These are phyloP conservation scores for Mormyrus proboscirostris DNA, from an alignment of 2,797 vertebrate species.

Conservation along the genomic window DNA sequence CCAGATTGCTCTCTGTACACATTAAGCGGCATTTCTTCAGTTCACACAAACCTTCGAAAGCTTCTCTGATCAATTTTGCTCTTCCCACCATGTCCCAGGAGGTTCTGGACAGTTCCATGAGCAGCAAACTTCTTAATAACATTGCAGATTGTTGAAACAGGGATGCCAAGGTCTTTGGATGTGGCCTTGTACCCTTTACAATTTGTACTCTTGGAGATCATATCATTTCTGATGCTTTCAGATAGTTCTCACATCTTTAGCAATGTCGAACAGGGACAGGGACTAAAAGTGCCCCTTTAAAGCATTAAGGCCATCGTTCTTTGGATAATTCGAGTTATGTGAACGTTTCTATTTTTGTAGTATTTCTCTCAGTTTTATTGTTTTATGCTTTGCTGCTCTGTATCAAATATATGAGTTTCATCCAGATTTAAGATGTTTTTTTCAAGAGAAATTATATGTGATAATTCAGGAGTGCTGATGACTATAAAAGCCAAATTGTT, in stretches of 20 bases:
- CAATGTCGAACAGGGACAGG: background rate
- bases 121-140: background rate
- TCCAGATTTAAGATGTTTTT: background rate
- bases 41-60: background rate
- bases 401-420: background rate
- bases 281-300: background rate
- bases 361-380: background rate
- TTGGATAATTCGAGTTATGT: background rate
- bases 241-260: background rate
- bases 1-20: background rate
- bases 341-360: background rate
- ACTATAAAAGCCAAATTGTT: background rate
- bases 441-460: background rate
- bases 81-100: background rate
- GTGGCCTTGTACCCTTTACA: background rate
- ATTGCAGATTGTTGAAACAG: background rate
- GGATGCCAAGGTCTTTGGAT: background rate
- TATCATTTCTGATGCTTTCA: background rate
- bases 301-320: background rate
- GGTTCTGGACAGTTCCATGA: background rate
- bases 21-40: background rate
- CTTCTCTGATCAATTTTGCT: background rate
- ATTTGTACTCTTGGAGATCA: background rate
- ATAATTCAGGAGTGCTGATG: background rate
- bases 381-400: background rate